Evolutionary conservation across 2,888 invertebrate species (phyloP), one percentile per base, ranked within the genome.

Genomic region (Theristus sp.): DNA sequence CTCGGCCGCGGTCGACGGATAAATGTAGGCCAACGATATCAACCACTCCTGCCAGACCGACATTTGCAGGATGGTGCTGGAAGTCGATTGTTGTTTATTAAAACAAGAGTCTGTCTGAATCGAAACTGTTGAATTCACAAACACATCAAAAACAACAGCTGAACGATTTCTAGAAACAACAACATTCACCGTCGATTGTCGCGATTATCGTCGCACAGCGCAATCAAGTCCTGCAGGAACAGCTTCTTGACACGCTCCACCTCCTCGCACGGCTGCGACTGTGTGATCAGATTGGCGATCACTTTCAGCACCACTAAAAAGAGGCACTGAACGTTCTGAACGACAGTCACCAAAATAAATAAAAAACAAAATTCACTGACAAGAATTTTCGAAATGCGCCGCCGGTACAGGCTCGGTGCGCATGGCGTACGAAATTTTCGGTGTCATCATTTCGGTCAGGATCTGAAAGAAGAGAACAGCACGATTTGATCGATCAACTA

Each of bases 11-110:
- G 62, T 64, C 22, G 88, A 87, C 0, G 96, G 96, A 76, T 93
- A 94, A 66, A 98, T 91, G 75, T 94, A 94, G 29, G 94, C 90
- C 66, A 79, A 69, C 3, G 94, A 93, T 68, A 98, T 96, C 20
- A 99, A 81, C 98, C 98, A 99, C 73, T 93, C 96, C 76, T 83
- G 78, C 98, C 98, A 99, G 0, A 99, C 98, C 0, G 96, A 96
- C 98, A 99, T 98, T 79, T 98, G 98, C 53, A 98, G 80, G 22
- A 99, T 91, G 0, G 93, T 96, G 65, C 79, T 76, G 65, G 24
- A 49, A 49, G 38, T 38, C 38, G 38, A 17, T 38, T 38, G 6
- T 17, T 6, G 38, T 38, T 38, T 6, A 6, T 6, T 13, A 38
- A 38, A 38, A 38, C 10, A 38, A 38, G 6, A 17, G 38, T 13